A percentile compares a stretch with the other conserved stretches of the same genome.
Evolutionary conservation across 2,113 vertebrate genomes (phyloP).

Genomic region (Anser brachyrhynchus): DNA sequence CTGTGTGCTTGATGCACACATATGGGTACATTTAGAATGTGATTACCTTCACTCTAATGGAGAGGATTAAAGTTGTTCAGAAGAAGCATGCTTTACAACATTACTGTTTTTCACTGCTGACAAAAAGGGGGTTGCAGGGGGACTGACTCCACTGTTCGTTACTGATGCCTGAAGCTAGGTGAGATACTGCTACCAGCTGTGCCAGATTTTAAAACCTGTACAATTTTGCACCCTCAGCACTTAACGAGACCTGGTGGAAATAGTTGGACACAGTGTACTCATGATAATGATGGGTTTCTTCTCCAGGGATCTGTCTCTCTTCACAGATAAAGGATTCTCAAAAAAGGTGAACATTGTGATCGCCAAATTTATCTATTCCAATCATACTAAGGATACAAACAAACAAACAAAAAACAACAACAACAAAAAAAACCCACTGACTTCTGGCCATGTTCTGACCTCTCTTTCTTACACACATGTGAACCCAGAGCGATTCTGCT

Average conservation of each 20-base stretch:
- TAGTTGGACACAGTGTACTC: neutral
- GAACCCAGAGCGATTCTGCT: neutral
- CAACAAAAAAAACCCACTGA: too few relatives aligned
- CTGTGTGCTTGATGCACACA: neutral
- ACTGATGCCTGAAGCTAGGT: neutral
- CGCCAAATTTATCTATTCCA: neutral
- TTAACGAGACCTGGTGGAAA: slow-evolving; percentile 4
- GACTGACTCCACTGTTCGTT: neutral
- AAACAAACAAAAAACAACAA: neutral
- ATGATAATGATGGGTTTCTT: slow-evolving; percentile 42
- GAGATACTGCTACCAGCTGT: neutral
- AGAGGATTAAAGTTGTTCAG: neutral
- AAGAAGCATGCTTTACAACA: neutral
- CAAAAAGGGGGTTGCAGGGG: neutral
- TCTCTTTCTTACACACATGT: neutral
- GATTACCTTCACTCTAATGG: neutral
- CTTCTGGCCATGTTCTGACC: neutral
- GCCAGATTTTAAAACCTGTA: neutral
- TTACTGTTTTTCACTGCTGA: neutral
- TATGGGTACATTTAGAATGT: neutral
- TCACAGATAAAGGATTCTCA: neutral
- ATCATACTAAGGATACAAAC: neutral
- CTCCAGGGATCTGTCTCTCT: slow-evolving; percentile 40
- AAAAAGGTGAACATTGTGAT: neutral
- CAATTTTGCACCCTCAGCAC: slow-evolving; percentile 20